Base-by-base conservation (phyloP, 2,888 invertebrate species). In the Mesorhabditis sp. region DNA sequence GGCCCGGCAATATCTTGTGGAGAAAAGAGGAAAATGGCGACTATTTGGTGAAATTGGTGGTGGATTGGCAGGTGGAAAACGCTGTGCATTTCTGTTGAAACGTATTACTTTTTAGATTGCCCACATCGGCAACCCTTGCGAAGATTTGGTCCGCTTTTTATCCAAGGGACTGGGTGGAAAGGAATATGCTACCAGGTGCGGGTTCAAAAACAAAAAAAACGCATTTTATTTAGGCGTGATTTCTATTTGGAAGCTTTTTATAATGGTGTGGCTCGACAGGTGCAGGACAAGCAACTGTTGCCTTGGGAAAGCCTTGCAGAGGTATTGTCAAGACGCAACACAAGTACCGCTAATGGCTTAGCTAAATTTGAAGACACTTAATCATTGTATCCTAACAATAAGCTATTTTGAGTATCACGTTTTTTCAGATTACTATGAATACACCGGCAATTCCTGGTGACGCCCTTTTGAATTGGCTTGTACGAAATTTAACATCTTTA, bases 131-230 rank as follows among this genome's bases (percentile, higher is more conserved):
- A 50, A 50, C n/a, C 58, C 58, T 13, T 50, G 58, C n/a, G 58
- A 50, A 50, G 58, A 50, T 50, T 10, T 50, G 7, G 58, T 50
- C 10, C 7, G 58, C 7, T 50, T 50, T 50, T n/a, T 50, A 13
- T 10, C 58, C n/a, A 50, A 50, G n/a, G 58, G 58, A 50, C n/a
- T 50, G 58, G n/a, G 58, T 50, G 58, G 58, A 50, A 50, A 50
- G 58, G 58, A 50, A n/a, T 50, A 50, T 50, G 10, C 10, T 50
- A 10, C 7, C 7, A 50, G 58, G 58, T 50, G 28, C 1, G 28
- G 28, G 28, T 28, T 28, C 28, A 1, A 28, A 28, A 28, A 1
- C 1, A 28, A 28, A 28, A 28, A 28, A 28, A 28, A 28, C 28
- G 28, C 28, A n/a, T n/a, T 28, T 28, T 28, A 28, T 50, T 50